phyloP scores from a whole-genome alignment of 2,888 invertebrate species.

The Mythimna lalbum region DNA sequence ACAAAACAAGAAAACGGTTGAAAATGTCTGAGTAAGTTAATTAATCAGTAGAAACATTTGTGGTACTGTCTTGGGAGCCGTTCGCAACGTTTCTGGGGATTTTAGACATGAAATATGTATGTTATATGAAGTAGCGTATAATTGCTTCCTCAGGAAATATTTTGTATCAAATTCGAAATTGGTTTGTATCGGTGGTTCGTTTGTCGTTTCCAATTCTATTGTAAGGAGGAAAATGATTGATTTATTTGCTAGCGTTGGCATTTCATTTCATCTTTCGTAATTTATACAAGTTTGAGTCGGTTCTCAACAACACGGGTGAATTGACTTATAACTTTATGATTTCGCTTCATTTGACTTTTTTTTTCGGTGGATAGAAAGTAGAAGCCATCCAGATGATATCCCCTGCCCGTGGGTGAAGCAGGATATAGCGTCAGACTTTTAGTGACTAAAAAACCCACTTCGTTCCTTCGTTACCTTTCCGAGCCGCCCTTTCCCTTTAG shows the following conservation, averaged over 20 bases:
- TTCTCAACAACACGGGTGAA: neutral
- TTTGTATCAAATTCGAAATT: conserved; percentile 33
- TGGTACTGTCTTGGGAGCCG: conserved; percentile 17
- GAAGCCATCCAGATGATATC: too few species aligned
- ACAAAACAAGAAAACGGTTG: conserved; percentile 54
- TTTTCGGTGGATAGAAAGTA: too few species aligned
- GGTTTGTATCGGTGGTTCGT: conserved; percentile 30
- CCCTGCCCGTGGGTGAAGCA: too few species aligned
- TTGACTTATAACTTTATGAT: neutral
- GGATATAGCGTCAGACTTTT: too few species aligned
- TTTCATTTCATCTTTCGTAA: conserved; percentile 17
- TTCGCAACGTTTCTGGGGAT: conserved; percentile 26
- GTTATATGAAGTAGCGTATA: conserved; percentile 7
- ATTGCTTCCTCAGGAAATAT: conserved; percentile 28
- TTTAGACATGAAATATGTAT: conserved; percentile 31
- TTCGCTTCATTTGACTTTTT: neutral
- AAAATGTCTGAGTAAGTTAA: conserved; percentile 56
- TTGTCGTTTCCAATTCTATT: conserved; percentile 29
- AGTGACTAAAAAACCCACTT: too few species aligned
- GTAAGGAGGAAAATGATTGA: conserved; percentile 39
- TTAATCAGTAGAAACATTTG: conserved; percentile 51
- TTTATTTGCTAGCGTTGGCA: conserved; percentile 22
- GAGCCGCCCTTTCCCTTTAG: too few species aligned
- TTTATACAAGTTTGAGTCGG: neutral
- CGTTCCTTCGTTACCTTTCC: too few species aligned